Evolutionary conservation across 2,888 invertebrate genomes (phyloP), one percentile per base, ranked within the genome.

Genomic region (Drosophila glabriapex): DNA sequence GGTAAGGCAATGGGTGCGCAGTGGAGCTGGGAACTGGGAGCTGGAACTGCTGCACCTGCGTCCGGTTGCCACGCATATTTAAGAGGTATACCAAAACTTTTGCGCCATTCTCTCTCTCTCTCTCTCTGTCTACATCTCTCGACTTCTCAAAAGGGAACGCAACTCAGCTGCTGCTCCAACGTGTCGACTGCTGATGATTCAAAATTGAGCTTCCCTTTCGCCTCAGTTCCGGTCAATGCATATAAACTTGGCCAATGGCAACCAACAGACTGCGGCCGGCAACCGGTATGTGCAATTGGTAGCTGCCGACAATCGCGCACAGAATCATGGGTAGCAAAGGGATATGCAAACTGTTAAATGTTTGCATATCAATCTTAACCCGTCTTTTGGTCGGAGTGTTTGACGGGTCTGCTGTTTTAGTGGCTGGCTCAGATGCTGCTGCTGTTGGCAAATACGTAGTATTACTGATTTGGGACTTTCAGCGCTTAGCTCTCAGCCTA

Each of bases 331-430:
- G 50, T 79, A 74, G 76, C 84, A 85, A 77, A 82, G 14, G 35
- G 35, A 35, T 77, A 68, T 76, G 79, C 76, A 78, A 84, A 79
- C 85, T 76, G 85, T 75, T 78, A 82, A 89, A 89, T 87, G 88
- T 81, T 78, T 75, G 83, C 90, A 88, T 81, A 87, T 87, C 88
- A 89, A 89, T 89, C 90, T 84, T 76, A 63, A 54, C 58, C 50
- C 59, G 68, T 50, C 60, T 61, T 76, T 74, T 65, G 56, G 19
- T 39, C 33, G 31, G 16, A 16, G 28, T 37, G 22, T 33, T 39
- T 46, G 25, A 46, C 16, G 22, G 14, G 46, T 25, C 31, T n/a
- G 46, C 14, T 41, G 66, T 29, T 60, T 33, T 39, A 33, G 39
- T 55, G 37, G 33, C 60, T 50, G 53, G 46, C 53, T 73, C 59